Evolutionary conservation across 2,113 vertebrate species (phyloP), one percentile per base, ranked within the genome.

Genomic region (Girardinichthys multiradiatus): DNA sequence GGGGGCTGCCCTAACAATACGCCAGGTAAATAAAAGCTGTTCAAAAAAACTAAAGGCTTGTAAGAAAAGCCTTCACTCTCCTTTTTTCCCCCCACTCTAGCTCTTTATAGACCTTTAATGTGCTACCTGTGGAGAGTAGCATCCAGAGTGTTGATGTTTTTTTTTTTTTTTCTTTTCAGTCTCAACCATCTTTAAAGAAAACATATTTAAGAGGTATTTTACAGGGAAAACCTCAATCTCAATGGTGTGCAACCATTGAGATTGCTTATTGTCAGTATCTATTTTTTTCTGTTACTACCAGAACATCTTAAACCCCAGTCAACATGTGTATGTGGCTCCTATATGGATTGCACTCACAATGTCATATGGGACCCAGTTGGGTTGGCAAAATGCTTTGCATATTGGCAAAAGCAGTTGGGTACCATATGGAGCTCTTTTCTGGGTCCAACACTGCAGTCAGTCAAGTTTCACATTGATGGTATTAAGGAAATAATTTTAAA

Each of bases 1-100:
- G 64, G 67, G 48, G 80, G 59, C 35, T 78, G 72, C 68, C 75
- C 69, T 33, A 6, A 29, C 68, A 85, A 71, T 29, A 84, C 51
- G 64, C 51, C 17, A 19, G 2, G 29, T 4, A 13, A 26, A 48
- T 57, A 62, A 48, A 73, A 81, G 63, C 67, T 37, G 24, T n/a
- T 64, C 61, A 57, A 77, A 14, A 68, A 9, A 24, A 4, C 31
- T 70, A 67, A 69, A 76, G 26, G 61, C 6, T 54, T 58, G 21
- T n/a, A 28, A 77, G 73, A 62, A 75, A 31, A 74, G 9, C 45
- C n/a, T 31, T 5, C 1, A 14, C 26, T 64, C 21, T 33, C 12
- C 13, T 8, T 27, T 39, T 30, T 30, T 21, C 28, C 0, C 11
- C n/a, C 28, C 0, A 6, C 27, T 60, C 54, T 8, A 12, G 33